phyloP scores from a whole-genome alignment of 2,113 vertebrate species.

The Pelecanoides urinatrix region DNA sequence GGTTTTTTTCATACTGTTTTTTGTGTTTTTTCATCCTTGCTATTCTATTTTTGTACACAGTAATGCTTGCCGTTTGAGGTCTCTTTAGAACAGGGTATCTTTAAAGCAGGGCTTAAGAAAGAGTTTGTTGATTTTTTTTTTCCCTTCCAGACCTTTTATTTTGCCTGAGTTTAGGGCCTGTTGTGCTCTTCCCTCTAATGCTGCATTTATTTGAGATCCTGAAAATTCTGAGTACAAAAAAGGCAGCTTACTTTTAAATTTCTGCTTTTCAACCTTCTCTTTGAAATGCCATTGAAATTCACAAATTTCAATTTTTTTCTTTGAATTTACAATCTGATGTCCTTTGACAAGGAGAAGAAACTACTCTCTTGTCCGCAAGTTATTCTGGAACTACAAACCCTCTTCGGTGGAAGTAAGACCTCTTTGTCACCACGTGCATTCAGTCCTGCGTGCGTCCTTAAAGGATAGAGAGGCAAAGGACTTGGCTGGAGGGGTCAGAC shows the following conservation, averaged over 20 bases:
- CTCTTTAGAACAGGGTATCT: conserved; percentile 71
- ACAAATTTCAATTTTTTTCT: background rate
- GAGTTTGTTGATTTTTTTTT: background rate
- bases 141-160: background rate
- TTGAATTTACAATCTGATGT: background rate
- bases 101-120: conserved; percentile 62
- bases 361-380: background rate
- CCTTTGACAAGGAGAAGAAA: background rate
- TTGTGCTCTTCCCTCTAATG: background rate
- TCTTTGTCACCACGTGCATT: background rate
- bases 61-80: conserved; percentile 61
- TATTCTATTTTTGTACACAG: conserved; percentile 71
- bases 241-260: conserved; percentile 17
- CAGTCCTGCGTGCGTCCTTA: background rate
- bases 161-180: conserved; percentile 1
- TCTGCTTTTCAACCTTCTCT: background rate
- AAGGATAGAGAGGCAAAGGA: background rate
- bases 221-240: conserved; percentile 11
- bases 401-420: background rate
- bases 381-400: background rate
- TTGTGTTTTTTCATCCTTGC: conserved; percentile 71
- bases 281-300: conserved; percentile 7
- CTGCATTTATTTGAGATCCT: background rate
- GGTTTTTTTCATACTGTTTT: conserved; percentile 67
- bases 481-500: background rate